These are phyloP conservation scores for Numenius arquata DNA, from an alignment of 2,113 vertebrate species.

Conservation along the genomic window DNA sequence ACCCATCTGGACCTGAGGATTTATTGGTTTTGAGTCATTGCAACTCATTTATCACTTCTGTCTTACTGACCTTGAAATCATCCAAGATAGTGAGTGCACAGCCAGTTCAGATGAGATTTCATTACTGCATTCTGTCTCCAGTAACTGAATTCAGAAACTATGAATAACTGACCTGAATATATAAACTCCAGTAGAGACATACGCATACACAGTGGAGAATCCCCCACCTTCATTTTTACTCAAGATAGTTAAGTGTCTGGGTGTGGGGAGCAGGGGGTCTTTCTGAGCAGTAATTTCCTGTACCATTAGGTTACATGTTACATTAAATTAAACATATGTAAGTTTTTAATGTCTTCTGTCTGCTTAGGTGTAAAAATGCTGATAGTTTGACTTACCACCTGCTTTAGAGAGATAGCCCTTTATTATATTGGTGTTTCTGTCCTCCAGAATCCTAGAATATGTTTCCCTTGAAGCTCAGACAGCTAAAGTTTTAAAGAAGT, in stretches of 20 bases:
- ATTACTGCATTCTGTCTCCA: background rate
- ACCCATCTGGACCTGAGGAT: slow-evolving; percentile 14
- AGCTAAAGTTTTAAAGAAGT: background rate
- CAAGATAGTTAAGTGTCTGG: background rate
- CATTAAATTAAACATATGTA: background rate
- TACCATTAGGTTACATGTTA: background rate
- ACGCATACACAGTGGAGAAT: background rate
- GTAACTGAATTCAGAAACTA: background rate
- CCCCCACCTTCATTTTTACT: background rate
- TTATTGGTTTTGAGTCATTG: slow-evolving; percentile 55
- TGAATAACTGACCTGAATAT: background rate
- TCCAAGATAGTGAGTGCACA: background rate
- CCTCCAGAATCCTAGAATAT: background rate
- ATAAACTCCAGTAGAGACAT: background rate
- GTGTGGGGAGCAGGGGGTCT: background rate
- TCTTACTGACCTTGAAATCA: slow-evolving; percentile 22
- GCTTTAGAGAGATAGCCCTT: background rate
- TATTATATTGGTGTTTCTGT: background rate
- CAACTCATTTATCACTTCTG: slow-evolving; percentile 56
- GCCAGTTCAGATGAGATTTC: background rate
- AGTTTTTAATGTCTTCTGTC: background rate
- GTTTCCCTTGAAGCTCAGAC: background rate
- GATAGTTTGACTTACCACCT: background rate
- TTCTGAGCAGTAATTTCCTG: background rate
- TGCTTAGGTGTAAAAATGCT: background rate